Base-by-base conservation (phyloP, 1,140 invertebrate species). In the Drosophila suzukii region DNA sequence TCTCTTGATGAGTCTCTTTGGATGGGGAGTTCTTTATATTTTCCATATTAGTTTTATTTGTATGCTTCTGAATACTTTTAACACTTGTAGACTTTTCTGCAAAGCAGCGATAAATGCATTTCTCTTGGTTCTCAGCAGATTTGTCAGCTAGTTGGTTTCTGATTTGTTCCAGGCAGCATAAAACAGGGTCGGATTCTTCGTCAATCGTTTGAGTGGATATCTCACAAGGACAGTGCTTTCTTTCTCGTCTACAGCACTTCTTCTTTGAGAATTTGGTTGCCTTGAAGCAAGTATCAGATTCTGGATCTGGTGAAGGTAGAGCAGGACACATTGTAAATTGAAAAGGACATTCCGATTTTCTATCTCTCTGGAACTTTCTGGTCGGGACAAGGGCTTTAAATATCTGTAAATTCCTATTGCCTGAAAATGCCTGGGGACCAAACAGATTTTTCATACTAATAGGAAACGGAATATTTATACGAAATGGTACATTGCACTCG, bases 401-500 rank as follows among this genome's bases (percentile, higher is more conserved):
- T 3, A 10, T 20, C 15, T 32, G 13, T 4, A 7, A n/a, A 10
- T 41, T 53, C 2, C 0, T 13, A 3, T 24, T 30, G 13, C 7
- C 41, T 8, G 20, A 2, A 7, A 17, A 20, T 46, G 34, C 4
- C 8, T 15, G 34, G 3, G 24, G 27, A 0, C 56, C 62, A 34
- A 56, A 75, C 5, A 71, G 8, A 13, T 15, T 34, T 20, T 36
- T 51, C 17, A 78, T 27, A 20, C 44, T 54, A 5, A 79, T 27
- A 0, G 65, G 43, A 3, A 53, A 50, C 6, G 82, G 82, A 51
- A 86, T 73, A 44, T 66, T 78, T 0, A 86, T 39, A 4, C 79
- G 71, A 6, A 86, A 17, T 5, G 82, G 82, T 41, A 86, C 43
- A 76, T 86, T 86, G 32, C 83, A 79, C 5, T 75, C 71, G 20